Conservation (phyloP, 2,113 vertebrate genomes). For the Potamarius usumacintae region DNA sequence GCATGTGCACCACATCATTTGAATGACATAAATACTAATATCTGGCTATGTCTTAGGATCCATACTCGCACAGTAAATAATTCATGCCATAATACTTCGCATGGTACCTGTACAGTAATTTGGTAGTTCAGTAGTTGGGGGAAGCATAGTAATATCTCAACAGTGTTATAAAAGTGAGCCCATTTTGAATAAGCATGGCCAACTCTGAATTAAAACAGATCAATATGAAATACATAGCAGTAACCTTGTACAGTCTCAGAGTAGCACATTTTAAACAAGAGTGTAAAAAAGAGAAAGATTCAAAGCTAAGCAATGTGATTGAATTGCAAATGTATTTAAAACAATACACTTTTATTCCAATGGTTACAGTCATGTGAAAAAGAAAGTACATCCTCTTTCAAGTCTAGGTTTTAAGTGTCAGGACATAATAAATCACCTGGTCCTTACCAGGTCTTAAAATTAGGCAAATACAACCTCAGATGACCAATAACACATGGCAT, state of each 20-base stretch:
- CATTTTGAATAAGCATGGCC: not conserved
- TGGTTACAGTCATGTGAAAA: too few relatives aligned
- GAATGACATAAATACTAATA: not conserved
- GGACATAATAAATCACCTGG: too few relatives aligned
- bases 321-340: not conserved
- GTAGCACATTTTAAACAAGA: not conserved
- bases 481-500: too few relatives aligned
- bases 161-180: not conserved
- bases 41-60: not conserved
- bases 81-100: not conserved
- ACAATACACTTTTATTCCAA: not conserved
- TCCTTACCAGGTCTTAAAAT: too few relatives aligned
- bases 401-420: too few relatives aligned
- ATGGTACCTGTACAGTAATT: not conserved
- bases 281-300: not conserved
- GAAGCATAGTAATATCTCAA: not conserved
- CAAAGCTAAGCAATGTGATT: not conserved
- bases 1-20: not conserved
- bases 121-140: not conserved
- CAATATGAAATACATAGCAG: not conserved
- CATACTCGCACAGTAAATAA: not conserved
- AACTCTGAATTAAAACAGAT: not conserved
- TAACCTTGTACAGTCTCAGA: not conserved
- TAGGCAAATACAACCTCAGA: too few relatives aligned
- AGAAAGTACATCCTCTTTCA: too few relatives aligned